These are phyloP conservation scores for Rhingia campestris DNA, from an alignment of 2,888 invertebrate genomes.

Conservation along the genomic window DNA sequence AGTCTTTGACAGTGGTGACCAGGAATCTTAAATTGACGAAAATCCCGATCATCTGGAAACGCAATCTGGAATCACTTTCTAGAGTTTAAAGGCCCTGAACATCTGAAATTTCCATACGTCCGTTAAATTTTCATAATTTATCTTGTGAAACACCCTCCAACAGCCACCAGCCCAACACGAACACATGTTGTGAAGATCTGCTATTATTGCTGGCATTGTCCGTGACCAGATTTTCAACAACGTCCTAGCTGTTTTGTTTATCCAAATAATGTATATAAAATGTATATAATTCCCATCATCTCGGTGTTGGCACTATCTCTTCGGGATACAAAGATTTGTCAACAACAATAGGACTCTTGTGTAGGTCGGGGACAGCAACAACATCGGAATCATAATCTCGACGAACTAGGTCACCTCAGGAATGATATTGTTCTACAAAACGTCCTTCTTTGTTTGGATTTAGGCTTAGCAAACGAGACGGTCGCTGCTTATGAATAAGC, in stretches of 20 bases:
- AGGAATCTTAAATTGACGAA: too few relatives aligned
- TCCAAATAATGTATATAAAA: slow-evolving; percentile 36
- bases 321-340: slow-evolving; percentile 13
- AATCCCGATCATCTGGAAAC: too few relatives aligned
- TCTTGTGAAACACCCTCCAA: not conserved
- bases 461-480: not conserved
- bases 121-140: too few relatives aligned
- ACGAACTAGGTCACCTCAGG: slow-evolving; percentile 41
- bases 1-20: too few relatives aligned
- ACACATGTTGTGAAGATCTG: not conserved
- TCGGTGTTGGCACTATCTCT: not conserved
- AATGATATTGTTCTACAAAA: slow-evolving; percentile 12
- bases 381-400: not conserved
- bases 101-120: too few relatives aligned
- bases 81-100: too few relatives aligned
- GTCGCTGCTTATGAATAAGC: not conserved
- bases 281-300: slow-evolving; percentile 16
- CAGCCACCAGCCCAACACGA: not conserved
- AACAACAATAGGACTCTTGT: slow-evolving; percentile 33
- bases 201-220: slow-evolving; percentile 41
- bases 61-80: too few relatives aligned
- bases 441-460: slow-evolving; percentile 1
- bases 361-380: slow-evolving; percentile 38
- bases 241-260: slow-evolving; percentile 36
- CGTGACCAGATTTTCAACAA: slow-evolving; percentile 61